Evolutionary conservation across 2,797 vertebrate species (phyloP), one percentile per base, ranked within the genome.

Genomic region (Chelon labrosus): DNA sequence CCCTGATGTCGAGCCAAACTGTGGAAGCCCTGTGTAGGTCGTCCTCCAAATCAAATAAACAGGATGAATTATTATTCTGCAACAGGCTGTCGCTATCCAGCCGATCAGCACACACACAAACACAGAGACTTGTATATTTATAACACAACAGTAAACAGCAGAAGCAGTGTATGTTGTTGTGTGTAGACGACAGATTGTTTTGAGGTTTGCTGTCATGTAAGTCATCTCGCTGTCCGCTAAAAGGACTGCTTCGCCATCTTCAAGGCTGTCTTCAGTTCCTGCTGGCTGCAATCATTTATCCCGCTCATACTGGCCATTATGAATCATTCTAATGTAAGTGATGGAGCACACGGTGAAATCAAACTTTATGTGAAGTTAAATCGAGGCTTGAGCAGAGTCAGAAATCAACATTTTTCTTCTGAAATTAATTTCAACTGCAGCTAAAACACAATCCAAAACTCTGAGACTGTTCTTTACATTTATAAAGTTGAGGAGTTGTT

Each of bases 1-100:
- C 44, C 59, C 60, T 75, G 77, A 81, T 66, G 52, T 49, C 0
- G 49, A 79, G 77, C 83, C 84, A 85, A 76, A 56, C 50, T 63
- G 71, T 76, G 81, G 79, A 83, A 78, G 77, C 65, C 77, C 74
- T 53, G 83, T 39, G 52, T 65, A 70, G 77, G 75, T 82, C 69
- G 19, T 5, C 52, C 19, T 84, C 86, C 81, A 89, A 74, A 69
- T 75, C 42, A 89, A 91, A 91, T 80, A 92, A 90, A 90, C 82
- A 88, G 60, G 54, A 76, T 39, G 65, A 85, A 47, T 83, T 77
- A 73, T 71, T 58, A 46, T 67, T 31, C 39, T 59, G 77, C 79
- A 71, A 65, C 75, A 87, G 56, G 52, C 70, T 60, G 65, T 62
- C 50, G 52, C 56, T 77, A 50, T 42, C 14, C 25, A 25, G 49